phyloP scores from a whole-genome alignment of 2,888 invertebrate species.

The Ennomos fuscantarius region DNA sequence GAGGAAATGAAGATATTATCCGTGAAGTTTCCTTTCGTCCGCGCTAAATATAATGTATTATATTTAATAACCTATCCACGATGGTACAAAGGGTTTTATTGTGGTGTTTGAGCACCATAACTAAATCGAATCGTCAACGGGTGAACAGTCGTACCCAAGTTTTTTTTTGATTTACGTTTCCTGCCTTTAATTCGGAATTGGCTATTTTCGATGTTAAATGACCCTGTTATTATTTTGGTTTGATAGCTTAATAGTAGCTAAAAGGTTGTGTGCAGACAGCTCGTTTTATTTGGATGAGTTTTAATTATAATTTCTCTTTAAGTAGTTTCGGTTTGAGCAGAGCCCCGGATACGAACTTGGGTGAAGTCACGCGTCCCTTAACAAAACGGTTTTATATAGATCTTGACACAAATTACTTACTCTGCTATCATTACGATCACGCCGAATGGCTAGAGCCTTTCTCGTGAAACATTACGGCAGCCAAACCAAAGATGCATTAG shows the following conservation, averaged over 20 bases:
- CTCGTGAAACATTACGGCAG: no score
- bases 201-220: constrained; percentile 26
- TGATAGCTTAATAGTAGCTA: constrained; percentile 27
- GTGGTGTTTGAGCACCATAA: constrained; percentile 50
- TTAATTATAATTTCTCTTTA: background rate
- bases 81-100: constrained; percentile 53
- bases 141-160: constrained; percentile 39
- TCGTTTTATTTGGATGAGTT: constrained; percentile 1
- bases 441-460: no score
- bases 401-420: no score
- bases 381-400: no score
- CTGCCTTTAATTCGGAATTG: constrained; percentile 38
- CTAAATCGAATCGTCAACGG: constrained; percentile 46
- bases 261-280: constrained; percentile 10
- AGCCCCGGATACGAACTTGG: no score
- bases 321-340: background rate
- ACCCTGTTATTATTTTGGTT: constrained; percentile 23
- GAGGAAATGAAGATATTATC: constrained; percentile 67
- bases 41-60: constrained; percentile 65
- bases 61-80: constrained; percentile 46
- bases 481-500: no score
- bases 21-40: constrained; percentile 52
- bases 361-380: no score
- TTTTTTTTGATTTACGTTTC: constrained; percentile 54
- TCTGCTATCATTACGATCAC: no score